Evolutionary conservation across 2,888 invertebrate species (phyloP), one percentile per base, ranked within the genome.

Genomic region (Cosmia pyralina): DNA sequence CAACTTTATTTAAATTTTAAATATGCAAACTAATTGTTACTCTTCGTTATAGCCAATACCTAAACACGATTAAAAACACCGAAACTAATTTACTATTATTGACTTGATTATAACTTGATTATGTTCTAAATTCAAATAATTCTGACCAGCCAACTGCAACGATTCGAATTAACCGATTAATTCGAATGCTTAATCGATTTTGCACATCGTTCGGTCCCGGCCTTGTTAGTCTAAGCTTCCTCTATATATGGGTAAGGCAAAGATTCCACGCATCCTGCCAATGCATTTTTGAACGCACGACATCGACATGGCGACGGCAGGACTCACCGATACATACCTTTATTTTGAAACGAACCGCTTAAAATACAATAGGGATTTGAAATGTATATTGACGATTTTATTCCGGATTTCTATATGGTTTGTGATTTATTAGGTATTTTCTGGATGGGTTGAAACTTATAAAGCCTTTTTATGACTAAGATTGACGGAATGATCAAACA

Each of bases 361-460:
- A 89, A 88, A 90, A 90, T 90, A 91, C 91, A 91, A 91, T 91
- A 87, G 90, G 74, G 71, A 75, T 84, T 82, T 80, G 75, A 70
- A 80, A 79, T 77, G 73, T 82, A 82, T 82, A 77, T 65, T 82
- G 78, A 71, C 19, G 55, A 80, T 72, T 75, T 72, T 72, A 83
- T 74, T 69, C 48, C 67, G 75, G 70, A 85, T 79, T 85, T 82
- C 55, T 72, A 17, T 55, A 62, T 70, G 50, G 58, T 63, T 55
- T 50, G 72, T 80, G 77, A 73, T 70, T 81, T 73, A 70, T 81
- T 67, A 10, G 60, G 65, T 73, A 70, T 81, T 81, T 72, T 81
- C 60, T 44, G 46, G 60, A 66, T 46, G 58, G 46, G 11, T 77
- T 60, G 8, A 44, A 57, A 58, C 38, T 77, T 66, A 53, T 17